Conservation (phyloP, 2,888 invertebrate genomes). For the Nephrotoma appendiculata region DNA sequence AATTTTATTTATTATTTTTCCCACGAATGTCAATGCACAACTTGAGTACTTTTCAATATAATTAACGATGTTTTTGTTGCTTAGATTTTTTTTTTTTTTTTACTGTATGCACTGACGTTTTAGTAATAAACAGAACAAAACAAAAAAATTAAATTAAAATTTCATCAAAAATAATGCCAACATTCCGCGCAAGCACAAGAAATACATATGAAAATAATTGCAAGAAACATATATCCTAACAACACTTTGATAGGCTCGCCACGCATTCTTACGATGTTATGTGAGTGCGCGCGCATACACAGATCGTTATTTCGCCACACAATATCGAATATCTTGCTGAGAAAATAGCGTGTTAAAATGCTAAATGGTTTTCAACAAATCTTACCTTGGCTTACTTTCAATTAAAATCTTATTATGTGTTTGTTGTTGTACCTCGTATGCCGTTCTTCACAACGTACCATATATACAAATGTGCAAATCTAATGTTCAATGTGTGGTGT, state of each 20-base stretch:
- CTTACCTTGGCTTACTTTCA: conserved; percentile 1
- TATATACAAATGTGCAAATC: neutral
- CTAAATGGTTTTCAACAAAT: neutral
- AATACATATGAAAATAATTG: neutral
- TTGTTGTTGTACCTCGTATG: neutral
- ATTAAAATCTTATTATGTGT: neutral
- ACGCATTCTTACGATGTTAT: neutral
- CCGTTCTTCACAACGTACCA: neutral
- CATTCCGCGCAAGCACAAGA: neutral
- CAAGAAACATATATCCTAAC: neutral
- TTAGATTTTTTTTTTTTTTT: neutral
- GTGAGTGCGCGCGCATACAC: no score
- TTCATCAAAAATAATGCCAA: neutral
- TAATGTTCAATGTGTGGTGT: neutral
- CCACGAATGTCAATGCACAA: neutral
- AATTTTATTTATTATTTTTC: neutral
- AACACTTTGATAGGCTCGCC: neutral
- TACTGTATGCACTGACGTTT: neutral
- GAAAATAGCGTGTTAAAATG: conserved; percentile 4
- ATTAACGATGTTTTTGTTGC: neutral
- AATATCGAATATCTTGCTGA: neutral
- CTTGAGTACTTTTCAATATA: neutral
- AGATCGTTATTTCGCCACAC: no score
- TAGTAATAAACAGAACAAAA: neutral
- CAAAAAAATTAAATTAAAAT: neutral